phyloP scores from a whole-genome alignment of 2,113 vertebrate species.

The Grammomys dolichurus region DNA sequence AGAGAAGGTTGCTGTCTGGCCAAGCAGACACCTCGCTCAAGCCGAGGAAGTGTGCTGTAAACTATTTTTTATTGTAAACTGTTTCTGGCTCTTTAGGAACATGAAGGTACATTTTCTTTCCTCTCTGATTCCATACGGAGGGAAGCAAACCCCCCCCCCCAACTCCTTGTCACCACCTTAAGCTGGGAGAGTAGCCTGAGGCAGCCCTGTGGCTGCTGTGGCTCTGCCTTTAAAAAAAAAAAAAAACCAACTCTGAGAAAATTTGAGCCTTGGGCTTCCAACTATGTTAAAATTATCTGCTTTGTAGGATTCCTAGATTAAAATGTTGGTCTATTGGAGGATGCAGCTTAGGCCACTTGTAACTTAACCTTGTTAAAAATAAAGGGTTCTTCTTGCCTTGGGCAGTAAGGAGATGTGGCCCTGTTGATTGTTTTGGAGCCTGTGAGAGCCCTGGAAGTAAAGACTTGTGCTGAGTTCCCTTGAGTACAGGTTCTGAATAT shows the following conservation, averaged over 20 bases:
- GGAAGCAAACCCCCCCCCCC: too few relatives aligned
- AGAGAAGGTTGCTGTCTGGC: too few relatives aligned
- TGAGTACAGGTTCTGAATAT: background rate
- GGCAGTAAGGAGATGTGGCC: background rate
- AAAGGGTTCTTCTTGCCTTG: background rate
- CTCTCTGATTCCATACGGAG: rapidly evolving
- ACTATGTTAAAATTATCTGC: background rate
- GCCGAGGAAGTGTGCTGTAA: too few relatives aligned
- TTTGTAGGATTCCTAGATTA: background rate
- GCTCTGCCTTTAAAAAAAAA: background rate
- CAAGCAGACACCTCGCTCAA: too few relatives aligned
- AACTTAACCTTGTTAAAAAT: background rate
- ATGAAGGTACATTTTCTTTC: background rate
- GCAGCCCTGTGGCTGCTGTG: background rate
- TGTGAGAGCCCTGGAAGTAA: background rate
- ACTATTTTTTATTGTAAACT: too few relatives aligned
- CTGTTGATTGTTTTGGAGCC: rapidly evolving
- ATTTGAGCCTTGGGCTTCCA: background rate
- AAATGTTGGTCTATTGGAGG: background rate
- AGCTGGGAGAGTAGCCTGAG: background rate
- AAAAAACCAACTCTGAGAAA: background rate
- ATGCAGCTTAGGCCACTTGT: background rate
- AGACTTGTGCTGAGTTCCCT: background rate
- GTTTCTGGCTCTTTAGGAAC: background rate
- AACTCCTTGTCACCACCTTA: background rate